A percentile compares a stretch with the other conserved stretches of the same genome.
Evolutionary conservation across 2,797 vertebrate genomes (phyloP).

Genomic region (Aulostomus chinensis): DNA sequence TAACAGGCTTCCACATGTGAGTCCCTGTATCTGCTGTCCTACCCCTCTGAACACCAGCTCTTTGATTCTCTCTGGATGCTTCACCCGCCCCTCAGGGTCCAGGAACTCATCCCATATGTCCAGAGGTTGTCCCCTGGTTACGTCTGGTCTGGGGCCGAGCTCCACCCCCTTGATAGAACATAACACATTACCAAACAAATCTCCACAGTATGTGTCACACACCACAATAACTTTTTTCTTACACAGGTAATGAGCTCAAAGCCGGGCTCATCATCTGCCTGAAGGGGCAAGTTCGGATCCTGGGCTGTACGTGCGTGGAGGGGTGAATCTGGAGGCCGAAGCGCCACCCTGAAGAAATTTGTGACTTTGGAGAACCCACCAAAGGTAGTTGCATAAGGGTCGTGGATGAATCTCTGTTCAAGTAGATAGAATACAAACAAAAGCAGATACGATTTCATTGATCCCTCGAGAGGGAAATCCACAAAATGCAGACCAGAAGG

Average conservation of each 20-base stretch:
- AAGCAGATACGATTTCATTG: too few relatives aligned
- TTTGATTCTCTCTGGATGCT: slow-evolving; percentile 78
- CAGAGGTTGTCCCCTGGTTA: slow-evolving; percentile 80
- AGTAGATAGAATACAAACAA: neutral
- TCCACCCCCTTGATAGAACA: slow-evolving; percentile 79
- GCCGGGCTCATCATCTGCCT: slow-evolving; percentile 86
- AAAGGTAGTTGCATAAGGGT: slow-evolving; percentile 91
- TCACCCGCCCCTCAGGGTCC: slow-evolving; percentile 84
- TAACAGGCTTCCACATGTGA: neutral
- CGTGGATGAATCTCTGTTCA: slow-evolving; percentile 89
- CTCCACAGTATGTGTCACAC: too few relatives aligned
- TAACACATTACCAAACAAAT: too few relatives aligned
- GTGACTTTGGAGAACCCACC: slow-evolving; percentile 93
- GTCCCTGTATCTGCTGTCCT: slow-evolving; percentile 23
- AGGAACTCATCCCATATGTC: slow-evolving; percentile 84
- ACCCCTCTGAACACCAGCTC: slow-evolving; percentile 89
- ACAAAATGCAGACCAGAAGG: too few relatives aligned
- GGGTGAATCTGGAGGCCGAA: slow-evolving; percentile 79
- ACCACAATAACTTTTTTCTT: slow-evolving; percentile 52
- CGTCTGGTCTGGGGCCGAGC: slow-evolving; percentile 82
- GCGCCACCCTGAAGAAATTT: slow-evolving; percentile 88
- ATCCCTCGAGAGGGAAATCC: too few relatives aligned
- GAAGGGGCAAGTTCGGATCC: slow-evolving; percentile 50
- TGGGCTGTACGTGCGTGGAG: slow-evolving; percentile 43
- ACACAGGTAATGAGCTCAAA: slow-evolving; percentile 94